These are phyloP conservation scores for Clusia tigrina DNA, from an alignment of 2,888 invertebrate genomes.

Conservation along the genomic window DNA sequence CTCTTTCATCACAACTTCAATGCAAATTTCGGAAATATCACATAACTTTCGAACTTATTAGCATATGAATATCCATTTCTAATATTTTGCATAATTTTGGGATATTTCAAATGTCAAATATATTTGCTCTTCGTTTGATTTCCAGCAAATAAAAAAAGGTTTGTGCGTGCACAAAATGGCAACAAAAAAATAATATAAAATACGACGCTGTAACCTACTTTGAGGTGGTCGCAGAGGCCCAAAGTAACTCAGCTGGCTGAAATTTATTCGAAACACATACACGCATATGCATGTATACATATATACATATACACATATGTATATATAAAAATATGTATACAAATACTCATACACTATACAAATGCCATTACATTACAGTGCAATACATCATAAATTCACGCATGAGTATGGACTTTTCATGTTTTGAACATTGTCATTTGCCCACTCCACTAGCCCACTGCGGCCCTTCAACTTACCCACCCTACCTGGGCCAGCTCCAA, in stretches of 20 bases:
- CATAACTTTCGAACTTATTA: too few species aligned
- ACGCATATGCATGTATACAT: constrained; percentile 30
- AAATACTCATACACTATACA: constrained; percentile 38
- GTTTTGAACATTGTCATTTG: constrained; percentile 35
- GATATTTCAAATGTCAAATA: neutral
- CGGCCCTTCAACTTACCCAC: neutral
- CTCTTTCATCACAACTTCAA: too few species aligned
- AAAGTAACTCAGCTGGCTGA: constrained; percentile 52
- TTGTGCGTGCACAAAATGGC: neutral
- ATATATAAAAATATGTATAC: too few species aligned
- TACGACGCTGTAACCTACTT: constrained; percentile 38
- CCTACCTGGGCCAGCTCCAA: too few species aligned
- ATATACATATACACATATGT: constrained; percentile 24
- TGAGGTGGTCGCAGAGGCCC: too few species aligned
- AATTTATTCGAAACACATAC: constrained; percentile 46
- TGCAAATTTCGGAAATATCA: too few species aligned
- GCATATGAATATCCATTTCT: too few species aligned
- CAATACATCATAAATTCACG: constrained; percentile 54
- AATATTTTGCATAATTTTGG: neutral
- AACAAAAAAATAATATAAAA: neutral
- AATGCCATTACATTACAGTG: constrained; percentile 42
- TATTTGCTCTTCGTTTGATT: neutral
- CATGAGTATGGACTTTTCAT: constrained; percentile 59
- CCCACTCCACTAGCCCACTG: neutral
- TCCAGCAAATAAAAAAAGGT: neutral